Evolutionary conservation across 2,797 vertebrate genomes (phyloP), one percentile per base, ranked within the genome.

Genomic region (Leuciscus waleckii): DNA sequence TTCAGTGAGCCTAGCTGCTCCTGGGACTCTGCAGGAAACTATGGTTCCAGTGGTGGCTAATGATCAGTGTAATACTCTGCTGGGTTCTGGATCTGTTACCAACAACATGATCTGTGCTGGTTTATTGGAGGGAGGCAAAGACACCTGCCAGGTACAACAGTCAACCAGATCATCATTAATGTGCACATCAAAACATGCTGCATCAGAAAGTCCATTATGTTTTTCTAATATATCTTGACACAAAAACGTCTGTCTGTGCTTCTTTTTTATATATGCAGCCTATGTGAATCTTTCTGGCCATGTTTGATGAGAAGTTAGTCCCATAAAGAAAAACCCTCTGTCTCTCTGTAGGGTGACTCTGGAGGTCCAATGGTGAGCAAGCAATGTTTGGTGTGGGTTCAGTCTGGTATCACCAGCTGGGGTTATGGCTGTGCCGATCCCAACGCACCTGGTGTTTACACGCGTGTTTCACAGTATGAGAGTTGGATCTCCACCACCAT

Each of bases 321-420:
- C 70, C 23, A 29, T 49, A 49, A 39, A 23, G 0, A 19, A 23
- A 46, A 79, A 21, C 21, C 7, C 29, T 51, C n/a, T 65, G 21
- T 51, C 4, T 86, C 13, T 37, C 26, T 87, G 2, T 65, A 90
- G 89, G 87, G 85, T 1, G 88, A 90, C 10, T 89, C 88, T 39
- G 87, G 89, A 2, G 88, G 88, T 56, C 89, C 88, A 26, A 88
- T 95, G 88, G 92, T 93, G 71, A 93, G 89, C 68, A 78, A 92
- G 37, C 74, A 91, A 79, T 84, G 81, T 0, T 86, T 83, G 13
- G 88, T 81, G 32, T 94, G 94, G 93, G 88, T 93, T 85, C 90
- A 89, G 90, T 90, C 89, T 0, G 94, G 93, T 39, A 84, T 95
- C 84, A 94, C 93, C 71, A 94, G 94, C 81, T 95, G 92, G 88